These are phyloP conservation scores for Cyrtodaria siliqua DNA, from an alignment of 2,888 invertebrate species.

Conservation along the genomic window DNA sequence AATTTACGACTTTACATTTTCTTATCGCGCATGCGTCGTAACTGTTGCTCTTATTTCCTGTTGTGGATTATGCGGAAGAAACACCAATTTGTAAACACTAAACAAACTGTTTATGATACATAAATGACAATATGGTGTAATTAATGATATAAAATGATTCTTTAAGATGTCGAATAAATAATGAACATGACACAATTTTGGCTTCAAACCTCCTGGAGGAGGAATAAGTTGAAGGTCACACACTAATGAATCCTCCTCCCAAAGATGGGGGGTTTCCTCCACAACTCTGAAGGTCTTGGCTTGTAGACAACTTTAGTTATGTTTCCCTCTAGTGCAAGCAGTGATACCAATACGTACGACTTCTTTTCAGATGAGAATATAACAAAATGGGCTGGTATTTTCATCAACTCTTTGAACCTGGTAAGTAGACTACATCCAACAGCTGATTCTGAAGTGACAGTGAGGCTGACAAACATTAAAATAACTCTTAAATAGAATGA, in stretches of 20 bases:
- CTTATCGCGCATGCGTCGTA: conserved; percentile 64
- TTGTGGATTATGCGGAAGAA: conserved; percentile 74
- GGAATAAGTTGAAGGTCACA: conserved; percentile 66
- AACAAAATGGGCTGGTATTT: conserved; percentile 96
- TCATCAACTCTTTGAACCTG: conserved; percentile 94
- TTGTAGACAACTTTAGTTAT: conserved; percentile 54
- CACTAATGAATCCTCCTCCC: conserved; percentile 63
- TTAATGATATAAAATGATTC: conserved; percentile 29
- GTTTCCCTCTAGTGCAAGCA: conserved; percentile 67
- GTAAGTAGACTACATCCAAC: conserved; percentile 86
- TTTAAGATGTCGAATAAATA: conserved; percentile 12
- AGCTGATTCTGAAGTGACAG: neutral
- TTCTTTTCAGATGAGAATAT: conserved; percentile 95
- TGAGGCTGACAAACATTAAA: neutral
- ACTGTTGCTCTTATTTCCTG: conserved; percentile 66
- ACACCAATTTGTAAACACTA: conserved; percentile 53
- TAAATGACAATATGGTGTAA: conserved; percentile 38
- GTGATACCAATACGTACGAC: conserved; percentile 88
- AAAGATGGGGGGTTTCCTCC: conserved; percentile 62
- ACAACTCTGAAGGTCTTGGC: conserved; percentile 28
- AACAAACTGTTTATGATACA: conserved; percentile 40
- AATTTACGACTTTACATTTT: conserved; percentile 24
- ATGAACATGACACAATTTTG: conserved; percentile 11
- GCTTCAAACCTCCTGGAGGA: conserved; percentile 33
- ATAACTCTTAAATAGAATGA: too few relatives aligned